These are phyloP conservation scores for Cairina moschata DNA, from an alignment of 2,113 vertebrate species.

Conservation along the genomic window DNA sequence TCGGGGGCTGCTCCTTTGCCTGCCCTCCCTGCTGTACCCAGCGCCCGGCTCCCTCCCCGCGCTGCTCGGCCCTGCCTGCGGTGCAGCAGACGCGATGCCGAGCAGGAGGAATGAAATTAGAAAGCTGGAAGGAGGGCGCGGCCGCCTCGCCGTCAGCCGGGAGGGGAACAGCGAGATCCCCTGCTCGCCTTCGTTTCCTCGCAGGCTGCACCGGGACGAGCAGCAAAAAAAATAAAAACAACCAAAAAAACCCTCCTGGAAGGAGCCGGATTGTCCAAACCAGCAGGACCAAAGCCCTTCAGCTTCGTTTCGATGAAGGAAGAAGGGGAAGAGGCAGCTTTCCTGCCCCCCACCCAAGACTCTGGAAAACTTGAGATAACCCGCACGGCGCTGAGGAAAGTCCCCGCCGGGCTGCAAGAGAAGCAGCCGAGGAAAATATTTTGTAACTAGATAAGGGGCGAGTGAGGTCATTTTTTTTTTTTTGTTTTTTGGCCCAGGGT, in stretches of 20 bases:
- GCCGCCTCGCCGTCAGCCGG: not conserved
- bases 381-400: not conserved
- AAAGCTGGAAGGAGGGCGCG: not conserved
- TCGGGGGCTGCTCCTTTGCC: not conserved
- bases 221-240: not conserved
- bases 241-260: not conserved
- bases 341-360: not conserved
- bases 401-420: not conserved
- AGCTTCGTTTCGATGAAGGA: not conserved
- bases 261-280: not conserved
- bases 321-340: not conserved
- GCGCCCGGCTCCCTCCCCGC: not conserved
- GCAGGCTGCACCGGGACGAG: rapidly evolving
- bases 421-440: constrained; percentile 7
- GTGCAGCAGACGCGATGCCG: not conserved
- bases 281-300: not conserved
- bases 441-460: constrained; percentile 10
- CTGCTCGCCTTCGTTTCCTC: not conserved
- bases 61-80: not conserved
- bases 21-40: not conserved
- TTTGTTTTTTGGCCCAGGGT: not conserved
- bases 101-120: not conserved
- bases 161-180: not conserved
- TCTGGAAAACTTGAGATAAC: constrained; percentile 28
- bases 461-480: not conserved